Base-by-base conservation (phyloP, 2,113 vertebrate genomes). In the Prinia subflava region DNA sequence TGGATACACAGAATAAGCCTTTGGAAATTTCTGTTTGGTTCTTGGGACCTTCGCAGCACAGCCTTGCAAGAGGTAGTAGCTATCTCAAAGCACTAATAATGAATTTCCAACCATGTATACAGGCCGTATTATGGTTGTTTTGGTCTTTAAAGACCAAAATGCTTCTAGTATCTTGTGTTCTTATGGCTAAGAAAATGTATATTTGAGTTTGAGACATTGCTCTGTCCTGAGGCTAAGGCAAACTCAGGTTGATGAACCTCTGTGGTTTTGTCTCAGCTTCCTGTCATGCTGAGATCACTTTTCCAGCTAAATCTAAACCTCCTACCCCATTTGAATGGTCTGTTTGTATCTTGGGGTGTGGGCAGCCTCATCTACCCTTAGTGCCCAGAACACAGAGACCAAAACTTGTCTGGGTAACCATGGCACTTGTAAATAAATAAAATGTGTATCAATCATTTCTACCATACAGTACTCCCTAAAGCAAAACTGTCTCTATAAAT, bases 401-500 rank as follows among this genome's bases (percentile, higher is more conserved):
- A 75, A 85, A 91, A 73, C 27, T 84, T 80, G 35, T 75, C 63
- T 83, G 50, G 7, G 78, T 95, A 92, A 81, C 87, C 71, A 83
- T 63, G 64, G 53, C 31, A 83, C 16, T 89, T 67, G n/a, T 90
- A 94, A 96, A 93, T 93, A 96, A 90, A 94, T 68, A 89, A 83
- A 94, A 83, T 60, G 2, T 49, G 31, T 83, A 77, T 91, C 75
- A 92, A 55, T 90, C 68, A 89, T 81, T 75, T 56, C 71, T 78
- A 44, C 35, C 30, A 65, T 42, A 44, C 37, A 86, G 30, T 68
- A 39, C 37, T 46, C 44, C 87, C 41, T 87, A 53, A 86, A 81
- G 75, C 52, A 88, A 83, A 94, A 55, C 19, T 56, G 21, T 49
- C 13, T 83, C 92, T 96, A 88, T 95, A 97, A 96, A 94, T 83